phyloP scores from a whole-genome alignment of 1,140 invertebrate species.

The Pemphigus obesinymphae region DNA sequence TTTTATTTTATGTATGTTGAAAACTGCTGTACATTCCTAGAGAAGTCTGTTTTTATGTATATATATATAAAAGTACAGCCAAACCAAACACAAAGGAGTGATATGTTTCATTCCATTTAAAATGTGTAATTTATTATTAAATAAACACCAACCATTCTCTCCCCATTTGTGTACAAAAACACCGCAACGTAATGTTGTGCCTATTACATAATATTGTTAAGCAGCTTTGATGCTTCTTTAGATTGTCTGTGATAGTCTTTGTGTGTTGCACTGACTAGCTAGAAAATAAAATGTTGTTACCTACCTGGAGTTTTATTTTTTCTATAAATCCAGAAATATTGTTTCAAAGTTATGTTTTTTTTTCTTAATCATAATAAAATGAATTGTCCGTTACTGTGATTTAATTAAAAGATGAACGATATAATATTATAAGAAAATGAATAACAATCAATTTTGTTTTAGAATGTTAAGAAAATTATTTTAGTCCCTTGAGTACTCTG shows the following conservation, averaged over 20 bases:
- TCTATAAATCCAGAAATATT: neutral
- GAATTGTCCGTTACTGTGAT: conserved; percentile 30
- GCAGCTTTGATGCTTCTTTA: conserved; percentile 15
- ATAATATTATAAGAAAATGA: neutral
- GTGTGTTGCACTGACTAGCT: conserved; percentile 20
- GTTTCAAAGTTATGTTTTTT: neutral
- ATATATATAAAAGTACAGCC: neutral
- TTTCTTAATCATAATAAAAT: neutral
- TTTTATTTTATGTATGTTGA: neutral
- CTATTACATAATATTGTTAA: neutral
- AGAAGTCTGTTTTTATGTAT: neutral
- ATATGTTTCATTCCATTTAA: neutral
- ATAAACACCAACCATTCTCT: neutral
- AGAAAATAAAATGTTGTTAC: conserved; percentile 11
- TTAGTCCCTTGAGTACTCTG: conserved; percentile 2
- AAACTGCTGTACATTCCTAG: conserved; percentile 19
- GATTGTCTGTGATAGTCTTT: conserved; percentile 23
- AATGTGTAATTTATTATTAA: neutral
- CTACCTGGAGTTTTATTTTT: conserved; percentile 25
- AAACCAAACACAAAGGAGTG: neutral
- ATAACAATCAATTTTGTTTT: neutral
- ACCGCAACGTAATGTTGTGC: neutral
- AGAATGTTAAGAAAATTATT: conserved; percentile 5
- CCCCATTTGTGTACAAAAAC: neutral
- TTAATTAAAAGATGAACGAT: neutral